Conservation (phyloP, 2,797 vertebrate genomes). For the Chelmon rostratus region DNA sequence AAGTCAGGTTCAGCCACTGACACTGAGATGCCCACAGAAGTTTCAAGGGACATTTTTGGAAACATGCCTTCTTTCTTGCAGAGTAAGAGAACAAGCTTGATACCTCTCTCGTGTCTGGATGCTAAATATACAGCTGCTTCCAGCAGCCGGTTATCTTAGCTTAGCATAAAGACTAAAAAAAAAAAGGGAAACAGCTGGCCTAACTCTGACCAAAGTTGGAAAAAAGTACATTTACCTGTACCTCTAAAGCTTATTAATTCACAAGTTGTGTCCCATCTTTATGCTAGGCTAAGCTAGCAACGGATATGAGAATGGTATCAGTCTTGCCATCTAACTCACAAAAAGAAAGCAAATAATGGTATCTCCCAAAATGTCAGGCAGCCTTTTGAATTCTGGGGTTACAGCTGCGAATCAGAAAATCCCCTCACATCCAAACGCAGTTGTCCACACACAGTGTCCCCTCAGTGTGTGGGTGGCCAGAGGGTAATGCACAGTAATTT, state of each 20-base stretch:
- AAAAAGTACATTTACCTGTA: background rate
- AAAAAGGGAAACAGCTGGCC: background rate
- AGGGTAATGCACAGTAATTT: conserved; percentile 22
- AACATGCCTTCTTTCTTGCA: no score
- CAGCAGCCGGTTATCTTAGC: background rate
- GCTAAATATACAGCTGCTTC: background rate
- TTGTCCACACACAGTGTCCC: background rate
- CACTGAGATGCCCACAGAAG: no score
- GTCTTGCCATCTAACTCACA: background rate
- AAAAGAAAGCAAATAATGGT: background rate
- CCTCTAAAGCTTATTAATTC: background rate
- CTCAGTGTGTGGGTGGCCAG: conserved; percentile 13
- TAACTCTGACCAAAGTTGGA: background rate
- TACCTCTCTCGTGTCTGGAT: background rate
- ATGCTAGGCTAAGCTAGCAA: no score
- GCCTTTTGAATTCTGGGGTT: background rate
- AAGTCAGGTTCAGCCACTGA: background rate
- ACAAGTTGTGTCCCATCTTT: no score
- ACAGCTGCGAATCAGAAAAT: background rate
- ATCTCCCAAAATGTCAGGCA: background rate
- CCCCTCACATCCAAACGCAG: background rate
- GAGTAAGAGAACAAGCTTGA: no score
- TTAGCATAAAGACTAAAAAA: no score
- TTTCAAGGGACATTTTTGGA: no score
- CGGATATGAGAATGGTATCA: background rate